Evolutionary conservation across 1,140 invertebrate species (phyloP).

Genomic region (Drosophila fuyamai): DNA sequence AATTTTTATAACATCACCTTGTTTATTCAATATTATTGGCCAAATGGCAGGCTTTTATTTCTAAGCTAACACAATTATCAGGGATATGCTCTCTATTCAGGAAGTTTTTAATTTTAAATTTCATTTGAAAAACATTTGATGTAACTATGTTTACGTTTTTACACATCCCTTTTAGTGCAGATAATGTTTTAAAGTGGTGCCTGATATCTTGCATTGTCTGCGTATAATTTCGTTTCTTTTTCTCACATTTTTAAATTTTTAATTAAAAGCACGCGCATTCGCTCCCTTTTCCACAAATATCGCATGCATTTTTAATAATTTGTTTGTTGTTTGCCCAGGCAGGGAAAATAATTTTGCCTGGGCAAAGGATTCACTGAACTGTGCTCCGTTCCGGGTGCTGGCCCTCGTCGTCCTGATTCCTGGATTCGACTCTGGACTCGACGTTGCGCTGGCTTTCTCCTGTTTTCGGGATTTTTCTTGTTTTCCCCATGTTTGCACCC

Average conservation of each 20-base stretch:
- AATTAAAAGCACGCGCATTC: constrained; percentile 64
- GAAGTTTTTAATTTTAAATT: constrained; percentile 6
- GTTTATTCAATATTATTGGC: constrained; percentile 10
- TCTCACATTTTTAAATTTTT: constrained; percentile 65
- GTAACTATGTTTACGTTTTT: background rate
- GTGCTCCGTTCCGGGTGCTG: constrained; percentile 43
- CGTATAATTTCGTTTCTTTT: constrained; percentile 41
- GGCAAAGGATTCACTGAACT: constrained; percentile 74
- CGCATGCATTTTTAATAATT: constrained; percentile 80
- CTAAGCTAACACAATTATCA: constrained; percentile 18
- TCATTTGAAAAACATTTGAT: constrained; percentile 8
- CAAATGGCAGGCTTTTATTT: constrained; percentile 10
- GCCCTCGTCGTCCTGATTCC: constrained; percentile 20
- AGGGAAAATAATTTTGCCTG: constrained; percentile 71
- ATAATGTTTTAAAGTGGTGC: constrained; percentile 3
- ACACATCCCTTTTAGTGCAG: background rate
- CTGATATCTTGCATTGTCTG: constrained; percentile 30
- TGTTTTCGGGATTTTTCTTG: constrained; percentile 11
- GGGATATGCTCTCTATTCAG: background rate
- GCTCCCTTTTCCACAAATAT: constrained; percentile 46
- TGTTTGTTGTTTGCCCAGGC: constrained; percentile 70
- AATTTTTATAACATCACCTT: background rate
- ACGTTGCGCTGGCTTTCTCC: constrained; percentile 16
- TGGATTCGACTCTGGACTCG: constrained; percentile 27
- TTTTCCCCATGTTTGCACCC: constrained; percentile 27